phyloP scores from a whole-genome alignment of 2,797 vertebrate species.

The Coendou prehensilis region DNA sequence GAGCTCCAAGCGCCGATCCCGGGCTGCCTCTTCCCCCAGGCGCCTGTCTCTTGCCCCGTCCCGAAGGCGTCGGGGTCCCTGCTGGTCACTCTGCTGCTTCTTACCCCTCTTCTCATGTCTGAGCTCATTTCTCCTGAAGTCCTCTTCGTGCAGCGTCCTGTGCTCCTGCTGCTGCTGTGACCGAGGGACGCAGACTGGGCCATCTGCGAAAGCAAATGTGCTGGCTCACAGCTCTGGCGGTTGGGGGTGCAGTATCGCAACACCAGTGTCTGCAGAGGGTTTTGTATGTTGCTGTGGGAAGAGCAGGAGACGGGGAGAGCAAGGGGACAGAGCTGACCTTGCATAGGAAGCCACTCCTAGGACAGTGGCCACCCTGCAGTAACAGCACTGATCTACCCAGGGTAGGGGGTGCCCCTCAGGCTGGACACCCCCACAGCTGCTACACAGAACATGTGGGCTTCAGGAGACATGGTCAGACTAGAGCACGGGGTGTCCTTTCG shows the following conservation, averaged over 20 bases:
- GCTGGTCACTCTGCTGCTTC: background rate
- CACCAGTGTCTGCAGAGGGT: background rate
- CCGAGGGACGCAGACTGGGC: too few species aligned
- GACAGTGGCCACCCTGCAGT: background rate
- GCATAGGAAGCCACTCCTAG: background rate
- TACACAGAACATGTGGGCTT: accelerated
- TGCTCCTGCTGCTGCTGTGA: background rate
- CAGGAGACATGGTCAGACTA: too few species aligned
- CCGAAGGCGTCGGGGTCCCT: accelerated
- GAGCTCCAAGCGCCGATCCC: accelerated
- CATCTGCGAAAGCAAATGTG: background rate
- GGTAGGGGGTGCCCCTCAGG: too few species aligned
- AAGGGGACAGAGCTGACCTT: background rate
- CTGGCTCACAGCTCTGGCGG: background rate
- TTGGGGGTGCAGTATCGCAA: too few species aligned
- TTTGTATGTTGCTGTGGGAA: background rate
- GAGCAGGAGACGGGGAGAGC: background rate
- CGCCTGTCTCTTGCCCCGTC: background rate
- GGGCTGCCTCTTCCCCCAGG: background rate
- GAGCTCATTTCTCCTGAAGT: background rate
- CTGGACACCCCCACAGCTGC: background rate
- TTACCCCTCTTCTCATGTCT: background rate
- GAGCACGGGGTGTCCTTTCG: background rate
- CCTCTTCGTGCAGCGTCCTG: background rate
- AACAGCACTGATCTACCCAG: too few species aligned